These are phyloP conservation scores for Brachyhypopomus gauderio DNA, from an alignment of 2,113 vertebrate species.

Conservation along the genomic window DNA sequence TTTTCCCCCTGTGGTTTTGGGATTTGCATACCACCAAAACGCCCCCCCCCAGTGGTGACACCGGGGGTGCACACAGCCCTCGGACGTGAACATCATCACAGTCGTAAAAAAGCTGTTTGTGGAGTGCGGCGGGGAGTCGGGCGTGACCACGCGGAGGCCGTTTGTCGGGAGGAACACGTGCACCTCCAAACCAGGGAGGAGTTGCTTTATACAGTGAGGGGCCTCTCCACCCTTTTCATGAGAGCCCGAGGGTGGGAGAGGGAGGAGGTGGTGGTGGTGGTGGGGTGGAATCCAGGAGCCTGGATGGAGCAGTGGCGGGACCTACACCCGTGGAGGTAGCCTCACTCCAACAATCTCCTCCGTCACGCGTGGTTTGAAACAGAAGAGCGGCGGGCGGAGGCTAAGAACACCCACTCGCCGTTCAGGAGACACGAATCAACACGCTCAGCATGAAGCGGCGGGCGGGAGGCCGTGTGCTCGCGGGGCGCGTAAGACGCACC, in stretches of 20 bases:
- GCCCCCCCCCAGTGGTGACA: background rate
- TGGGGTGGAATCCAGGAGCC: constrained; percentile 44
- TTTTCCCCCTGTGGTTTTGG: constrained; percentile 15
- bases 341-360: constrained; percentile 59
- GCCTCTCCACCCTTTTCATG: constrained; percentile 14
- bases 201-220: too few species aligned
- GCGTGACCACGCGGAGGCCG: constrained; percentile 8
- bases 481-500: constrained; percentile 36
- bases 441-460: constrained; percentile 38
- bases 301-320: constrained; percentile 44
- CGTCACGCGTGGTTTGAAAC: constrained; percentile 51
- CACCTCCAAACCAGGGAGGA: too few species aligned
- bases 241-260: constrained; percentile 28
- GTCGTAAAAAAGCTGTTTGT: background rate
- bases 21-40: constrained; percentile 3
- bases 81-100: constrained; percentile 1
- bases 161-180: background rate
- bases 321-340: constrained; percentile 50
- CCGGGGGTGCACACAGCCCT: background rate
- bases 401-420: constrained; percentile 40
- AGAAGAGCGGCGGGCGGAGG: constrained; percentile 31
- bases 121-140: constrained; percentile 22
- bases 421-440: constrained; percentile 56
- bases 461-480: background rate
- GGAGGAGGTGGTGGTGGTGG: background rate